Percentiles rank a stretch among this genome's conserved stretches.
Evolutionary conservation across 1,140 invertebrate genomes (phyloP).

Genomic region (Amphibalanus amphitrite): DNA sequence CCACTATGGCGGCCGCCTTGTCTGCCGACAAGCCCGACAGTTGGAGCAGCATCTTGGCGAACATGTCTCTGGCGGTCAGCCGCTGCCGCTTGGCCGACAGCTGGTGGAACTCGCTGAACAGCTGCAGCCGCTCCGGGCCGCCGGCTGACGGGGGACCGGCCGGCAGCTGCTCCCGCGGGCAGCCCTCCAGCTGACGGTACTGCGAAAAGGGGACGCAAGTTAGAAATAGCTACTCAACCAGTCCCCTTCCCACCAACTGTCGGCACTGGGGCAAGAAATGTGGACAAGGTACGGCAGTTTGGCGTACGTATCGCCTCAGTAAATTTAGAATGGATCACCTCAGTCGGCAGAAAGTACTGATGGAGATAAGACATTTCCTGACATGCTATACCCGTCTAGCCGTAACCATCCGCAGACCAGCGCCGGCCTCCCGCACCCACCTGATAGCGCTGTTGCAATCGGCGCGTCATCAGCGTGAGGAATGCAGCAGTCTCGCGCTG

Average conservation of each 20-base stretch:
- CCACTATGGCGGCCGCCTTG: slow-evolving; percentile 60
- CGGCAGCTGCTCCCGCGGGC: slow-evolving; percentile 4
- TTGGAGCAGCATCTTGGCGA: slow-evolving; percentile 69
- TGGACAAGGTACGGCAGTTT: no score
- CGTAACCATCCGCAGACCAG: no score
- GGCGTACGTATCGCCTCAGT: no score
- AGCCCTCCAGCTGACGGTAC: background rate
- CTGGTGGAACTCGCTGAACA: slow-evolving; percentile 33
- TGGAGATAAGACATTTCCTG: no score
- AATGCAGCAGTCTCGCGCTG: slow-evolving; percentile 57
- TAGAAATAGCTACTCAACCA: no score
- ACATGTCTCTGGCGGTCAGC: slow-evolving; percentile 64
- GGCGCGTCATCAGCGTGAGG: slow-evolving; percentile 53
- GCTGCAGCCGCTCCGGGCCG: slow-evolving; percentile 24
- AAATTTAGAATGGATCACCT: no score
- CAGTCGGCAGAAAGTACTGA: no score
- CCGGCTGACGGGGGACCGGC: background rate
- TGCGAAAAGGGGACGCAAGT: no score
- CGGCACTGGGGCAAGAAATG: no score
- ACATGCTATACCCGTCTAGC: no score
- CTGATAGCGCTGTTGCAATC: slow-evolving; percentile 42
- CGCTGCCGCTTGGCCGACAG: slow-evolving; percentile 34
- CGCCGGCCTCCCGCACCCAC: no score
- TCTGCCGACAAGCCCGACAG: slow-evolving; percentile 71
- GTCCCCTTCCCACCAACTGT: no score